Evolutionary conservation across 2,113 vertebrate genomes (phyloP).

Genomic region (Coptodon rendalli): DNA sequence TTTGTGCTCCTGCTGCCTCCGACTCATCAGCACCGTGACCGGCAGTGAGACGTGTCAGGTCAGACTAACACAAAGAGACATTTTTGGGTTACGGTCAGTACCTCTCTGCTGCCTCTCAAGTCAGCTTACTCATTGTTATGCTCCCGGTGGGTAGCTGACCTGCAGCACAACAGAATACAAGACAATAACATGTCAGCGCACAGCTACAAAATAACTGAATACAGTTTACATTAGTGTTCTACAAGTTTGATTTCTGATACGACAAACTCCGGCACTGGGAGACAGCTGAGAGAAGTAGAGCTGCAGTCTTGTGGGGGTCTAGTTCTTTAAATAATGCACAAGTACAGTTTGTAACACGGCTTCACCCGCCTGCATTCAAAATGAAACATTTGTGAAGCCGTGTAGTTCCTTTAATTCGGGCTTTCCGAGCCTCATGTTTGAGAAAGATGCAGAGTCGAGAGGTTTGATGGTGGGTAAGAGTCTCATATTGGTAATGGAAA

Average conservation of each 20-base stretch:
- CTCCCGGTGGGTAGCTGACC: background rate
- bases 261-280: background rate
- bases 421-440: background rate
- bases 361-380: background rate
- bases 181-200: background rate
- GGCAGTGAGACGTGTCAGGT: conserved; percentile 10
- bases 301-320: background rate
- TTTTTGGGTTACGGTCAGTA: conserved; percentile 26
- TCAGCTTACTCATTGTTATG: background rate
- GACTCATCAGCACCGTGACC: conserved; percentile 18
- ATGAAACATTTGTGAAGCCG: background rate
- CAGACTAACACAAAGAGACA: conserved; percentile 31
- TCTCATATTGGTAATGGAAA: background rate
- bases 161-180: background rate
- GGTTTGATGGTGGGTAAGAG: background rate
- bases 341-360: background rate
- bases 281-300: background rate
- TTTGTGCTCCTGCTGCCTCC: background rate
- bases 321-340: background rate
- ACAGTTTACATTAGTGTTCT: background rate
- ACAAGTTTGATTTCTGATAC: background rate
- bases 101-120: background rate
- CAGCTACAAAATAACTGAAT: background rate
- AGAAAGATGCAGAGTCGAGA: background rate
- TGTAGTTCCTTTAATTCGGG: background rate